phyloP scores from a whole-genome alignment of 2,888 invertebrate species.

The Drosophila nr. perissopoda region DNA sequence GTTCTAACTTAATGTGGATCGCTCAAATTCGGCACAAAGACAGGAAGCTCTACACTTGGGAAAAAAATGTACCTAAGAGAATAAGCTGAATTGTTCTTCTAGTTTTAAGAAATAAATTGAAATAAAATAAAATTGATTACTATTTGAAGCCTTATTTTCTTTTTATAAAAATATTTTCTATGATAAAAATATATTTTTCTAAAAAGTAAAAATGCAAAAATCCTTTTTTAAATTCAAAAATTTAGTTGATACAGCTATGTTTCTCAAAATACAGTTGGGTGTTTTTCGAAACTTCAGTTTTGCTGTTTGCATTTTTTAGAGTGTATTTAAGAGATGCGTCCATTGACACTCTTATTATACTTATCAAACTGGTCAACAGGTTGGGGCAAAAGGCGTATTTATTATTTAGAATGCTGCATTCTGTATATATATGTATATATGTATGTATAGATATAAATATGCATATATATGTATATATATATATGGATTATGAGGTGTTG shows the following conservation, averaged over 20 bases:
- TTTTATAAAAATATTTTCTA: background rate
- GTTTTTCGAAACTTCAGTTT: background rate
- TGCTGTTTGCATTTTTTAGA: slow-evolving; percentile 7
- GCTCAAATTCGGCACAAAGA: slow-evolving; percentile 32
- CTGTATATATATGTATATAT: background rate
- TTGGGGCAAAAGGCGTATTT: background rate
- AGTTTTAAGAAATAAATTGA: background rate
- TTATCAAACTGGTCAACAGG: background rate
- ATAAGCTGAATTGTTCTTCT: slow-evolving; percentile 5
- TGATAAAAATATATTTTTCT: background rate
- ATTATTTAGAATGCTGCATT: background rate
- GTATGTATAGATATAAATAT: background rate
- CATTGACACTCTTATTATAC: background rate
- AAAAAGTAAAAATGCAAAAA: background rate
- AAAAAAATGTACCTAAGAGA: background rate
- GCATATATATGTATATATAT: background rate
- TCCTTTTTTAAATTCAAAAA: background rate
- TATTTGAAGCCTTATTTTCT: background rate
- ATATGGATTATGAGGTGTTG: slow-evolving; percentile 18
- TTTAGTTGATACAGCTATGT: too few relatives aligned
- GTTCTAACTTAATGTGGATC: slow-evolving; percentile 56
- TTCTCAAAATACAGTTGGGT: background rate
- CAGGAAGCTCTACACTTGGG: slow-evolving; percentile 28
- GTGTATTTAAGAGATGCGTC: background rate
- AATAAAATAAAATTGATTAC: background rate